Evolutionary conservation across 1,140 invertebrate species (phyloP), one percentile per base, ranked within the genome.

Genomic region (Drosophila albomicans): DNA sequence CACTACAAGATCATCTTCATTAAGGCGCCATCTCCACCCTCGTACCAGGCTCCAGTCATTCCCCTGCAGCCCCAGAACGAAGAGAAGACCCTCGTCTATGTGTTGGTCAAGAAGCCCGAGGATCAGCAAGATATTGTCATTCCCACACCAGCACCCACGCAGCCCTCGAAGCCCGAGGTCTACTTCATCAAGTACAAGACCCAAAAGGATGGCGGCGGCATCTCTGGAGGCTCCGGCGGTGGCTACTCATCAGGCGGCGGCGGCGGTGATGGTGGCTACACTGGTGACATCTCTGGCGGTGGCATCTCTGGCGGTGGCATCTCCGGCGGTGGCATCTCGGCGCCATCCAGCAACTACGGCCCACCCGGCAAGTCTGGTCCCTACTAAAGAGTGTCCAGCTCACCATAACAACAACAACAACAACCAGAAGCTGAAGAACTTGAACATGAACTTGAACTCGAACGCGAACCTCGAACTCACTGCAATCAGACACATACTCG

Each of bases 1-100:
- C 96, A 97, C 91, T 97, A 97, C 94, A 97, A 97, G 91, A 97
- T 97, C 85, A 96, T 97, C 92, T 97, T 97, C 94, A 97, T 97
- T 92, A 97, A 97, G 94, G 96, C 97, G 38, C 96, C 97, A 64
- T 95, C 96, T 54, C 94, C 96, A 51, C 95, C 96, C 30, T 95
- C 96, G 61, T 96, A 96, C 45, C 95, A 95, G 61, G 96, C 95
- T 3, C 96, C 96, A 51, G 94, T 96, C 54, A 95, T 96, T 63
- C 96, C 96, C 13, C 93, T 96, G 38, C 95, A 96, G 77, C 94
- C 95, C 64, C 96, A 97, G 92, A 96, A 96, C 92, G 96, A 97
- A 93, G 96, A 97, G 92, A 98, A 97, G 94, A 98, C 97, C n/a
- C 94, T 97, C 65, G 96, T 98, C 81, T 98, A 98, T 93, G 97